Conservation (phyloP, 2,888 invertebrate genomes). For the Hetaerina titia region DNA sequence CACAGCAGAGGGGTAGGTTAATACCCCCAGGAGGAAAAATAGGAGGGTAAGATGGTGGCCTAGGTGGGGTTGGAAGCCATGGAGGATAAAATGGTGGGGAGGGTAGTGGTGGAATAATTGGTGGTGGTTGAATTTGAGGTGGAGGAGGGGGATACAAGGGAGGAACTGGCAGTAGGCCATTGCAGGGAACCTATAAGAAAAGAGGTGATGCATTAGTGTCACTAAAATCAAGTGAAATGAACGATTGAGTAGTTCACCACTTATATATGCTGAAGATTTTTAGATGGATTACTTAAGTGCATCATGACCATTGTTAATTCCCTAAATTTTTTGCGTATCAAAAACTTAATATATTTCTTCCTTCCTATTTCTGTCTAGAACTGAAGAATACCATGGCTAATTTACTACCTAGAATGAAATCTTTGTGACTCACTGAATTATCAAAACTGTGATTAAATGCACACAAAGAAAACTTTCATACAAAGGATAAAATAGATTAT, state of each 20-base stretch:
- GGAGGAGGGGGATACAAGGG: neutral
- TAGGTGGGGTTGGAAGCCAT: slow-evolving; percentile 33
- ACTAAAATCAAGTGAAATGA: no score
- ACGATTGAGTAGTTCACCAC: neutral
- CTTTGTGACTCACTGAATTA: no score
- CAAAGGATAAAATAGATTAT: no score
- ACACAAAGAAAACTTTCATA: no score
- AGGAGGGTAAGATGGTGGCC: slow-evolving; percentile 40
- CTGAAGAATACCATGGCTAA: no score
- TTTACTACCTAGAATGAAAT: no score
- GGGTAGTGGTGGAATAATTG: neutral
- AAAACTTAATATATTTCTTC: no score
- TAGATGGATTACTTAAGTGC: neutral
- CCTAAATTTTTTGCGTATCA: no score
- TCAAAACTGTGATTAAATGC: no score
- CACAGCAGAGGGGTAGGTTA: slow-evolving; percentile 72
- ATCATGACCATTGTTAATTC: no score
- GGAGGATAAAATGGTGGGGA: neutral
- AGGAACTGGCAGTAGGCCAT: slow-evolving; percentile 12
- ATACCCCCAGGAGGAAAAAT: neutral
- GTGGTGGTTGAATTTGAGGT: neutral
- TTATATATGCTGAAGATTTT: neutral
- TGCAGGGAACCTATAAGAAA: slow-evolving; percentile 30
- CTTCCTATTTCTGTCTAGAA: no score
- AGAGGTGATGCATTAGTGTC: neutral